Percentiles rank a stretch among this genome's conserved stretches.
Evolutionary conservation across 2,888 invertebrate genomes (phyloP).

Genomic region (Embidobia sp.): DNA sequence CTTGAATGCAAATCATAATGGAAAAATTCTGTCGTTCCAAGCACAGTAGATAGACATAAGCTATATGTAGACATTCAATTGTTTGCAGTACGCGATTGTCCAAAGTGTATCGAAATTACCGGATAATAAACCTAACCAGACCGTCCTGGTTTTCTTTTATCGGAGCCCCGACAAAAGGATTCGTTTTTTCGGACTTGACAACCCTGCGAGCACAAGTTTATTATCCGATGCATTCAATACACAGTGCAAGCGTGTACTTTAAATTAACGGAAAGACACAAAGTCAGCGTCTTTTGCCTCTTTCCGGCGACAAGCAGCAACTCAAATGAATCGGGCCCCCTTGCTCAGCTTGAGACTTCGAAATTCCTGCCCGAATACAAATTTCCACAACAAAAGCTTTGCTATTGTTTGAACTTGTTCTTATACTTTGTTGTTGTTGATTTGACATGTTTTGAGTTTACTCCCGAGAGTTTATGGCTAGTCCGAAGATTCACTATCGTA

Average conservation of each 20-base stretch:
- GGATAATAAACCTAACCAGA: constrained; percentile 49
- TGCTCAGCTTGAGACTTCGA: constrained; percentile 21
- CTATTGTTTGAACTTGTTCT: constrained; percentile 3
- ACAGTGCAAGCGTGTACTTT: constrained; percentile 33
- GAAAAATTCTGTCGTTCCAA: constrained; percentile 58
- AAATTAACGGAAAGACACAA: constrained; percentile 49
- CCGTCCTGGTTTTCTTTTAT: constrained; percentile 34
- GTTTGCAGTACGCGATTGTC: constrained; percentile 29
- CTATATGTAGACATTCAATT: constrained; percentile 56
- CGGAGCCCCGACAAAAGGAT: constrained; percentile 17
- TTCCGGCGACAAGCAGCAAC: constrained; percentile 51
- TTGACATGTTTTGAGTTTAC: constrained; percentile 2
- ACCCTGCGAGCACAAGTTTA: no score
- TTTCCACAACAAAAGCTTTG: constrained; percentile 42
- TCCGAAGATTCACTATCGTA: constrained; percentile 23
- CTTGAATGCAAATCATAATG: constrained; percentile 60
- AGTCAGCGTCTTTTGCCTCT: constrained; percentile 31
- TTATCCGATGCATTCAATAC: constrained; percentile 42
- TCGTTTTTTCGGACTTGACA: no score
- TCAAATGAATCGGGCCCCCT: constrained; percentile 28
- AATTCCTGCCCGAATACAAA: constrained; percentile 16
- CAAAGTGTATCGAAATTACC: constrained; percentile 52
- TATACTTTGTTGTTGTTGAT: constrained; percentile 2
- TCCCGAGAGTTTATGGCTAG: constrained; percentile 13
- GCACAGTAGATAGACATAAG: constrained; percentile 53